Evolutionary conservation across 2,888 invertebrate genomes (phyloP).

Genomic region (Lamellibrachia satsuma): DNA sequence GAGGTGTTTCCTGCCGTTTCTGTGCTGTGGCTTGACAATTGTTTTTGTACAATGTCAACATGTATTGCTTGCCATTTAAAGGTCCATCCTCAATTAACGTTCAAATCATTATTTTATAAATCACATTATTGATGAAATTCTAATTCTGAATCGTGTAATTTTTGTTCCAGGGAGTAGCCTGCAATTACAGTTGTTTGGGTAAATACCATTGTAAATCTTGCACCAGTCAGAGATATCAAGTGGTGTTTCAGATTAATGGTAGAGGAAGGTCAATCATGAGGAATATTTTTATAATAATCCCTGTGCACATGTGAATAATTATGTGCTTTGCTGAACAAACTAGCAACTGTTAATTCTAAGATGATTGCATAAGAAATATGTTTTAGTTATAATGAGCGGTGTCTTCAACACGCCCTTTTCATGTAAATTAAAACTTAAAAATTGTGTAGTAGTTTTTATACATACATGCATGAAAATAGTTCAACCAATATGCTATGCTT

Average conservation of each 20-base stretch:
- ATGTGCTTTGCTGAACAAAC: background rate
- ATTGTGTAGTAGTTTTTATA: background rate
- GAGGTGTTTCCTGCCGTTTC: background rate
- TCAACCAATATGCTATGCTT: background rate
- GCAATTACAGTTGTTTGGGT: no score
- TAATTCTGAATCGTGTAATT: no score
- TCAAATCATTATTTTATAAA: no score
- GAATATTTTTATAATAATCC: background rate
- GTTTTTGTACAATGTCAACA: no score
- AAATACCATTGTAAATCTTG: no score
- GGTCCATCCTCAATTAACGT: no score
- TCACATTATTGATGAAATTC: no score
- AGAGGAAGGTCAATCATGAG: no score
- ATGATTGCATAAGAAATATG: background rate
- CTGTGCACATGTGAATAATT: background rate
- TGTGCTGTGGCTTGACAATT: background rate
- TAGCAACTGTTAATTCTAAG: background rate
- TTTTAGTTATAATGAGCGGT: background rate
- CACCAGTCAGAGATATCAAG: no score
- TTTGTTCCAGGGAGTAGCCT: no score
- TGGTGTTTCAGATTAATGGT: no score
- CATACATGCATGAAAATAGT: background rate
- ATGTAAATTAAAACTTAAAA: background rate
- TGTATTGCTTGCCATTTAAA: no score
- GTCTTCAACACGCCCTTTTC: background rate